A percentile compares a stretch with the other conserved stretches of the same genome.
phyloP scores from a whole-genome alignment of 2,888 invertebrate genomes.

The Branchipolynoe longqiensis region DNA sequence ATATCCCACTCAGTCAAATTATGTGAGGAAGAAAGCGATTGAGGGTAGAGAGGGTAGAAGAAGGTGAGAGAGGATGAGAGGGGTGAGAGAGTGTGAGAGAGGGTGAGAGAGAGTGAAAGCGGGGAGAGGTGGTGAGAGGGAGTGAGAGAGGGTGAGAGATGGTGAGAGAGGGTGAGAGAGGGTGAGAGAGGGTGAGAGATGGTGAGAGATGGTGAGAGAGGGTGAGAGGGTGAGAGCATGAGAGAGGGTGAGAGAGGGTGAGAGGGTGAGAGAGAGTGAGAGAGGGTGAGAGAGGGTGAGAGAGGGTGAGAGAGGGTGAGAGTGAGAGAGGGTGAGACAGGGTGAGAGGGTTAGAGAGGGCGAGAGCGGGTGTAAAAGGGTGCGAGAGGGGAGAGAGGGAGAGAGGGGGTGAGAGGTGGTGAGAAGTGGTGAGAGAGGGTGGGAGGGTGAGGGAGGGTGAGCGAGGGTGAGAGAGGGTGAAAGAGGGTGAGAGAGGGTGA shows the following conservation, averaged over 20 bases:
- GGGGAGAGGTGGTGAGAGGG: too few relatives aligned
- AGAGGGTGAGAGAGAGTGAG: not conserved
- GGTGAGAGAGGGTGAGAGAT: not conserved
- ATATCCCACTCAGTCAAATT: too few relatives aligned
- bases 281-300: constrained; percentile 1
- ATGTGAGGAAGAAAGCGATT: too few relatives aligned
- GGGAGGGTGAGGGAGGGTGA: not conserved
- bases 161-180: too few relatives aligned
- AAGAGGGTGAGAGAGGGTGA: not conserved
- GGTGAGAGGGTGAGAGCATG: not conserved
- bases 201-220: not conserved
- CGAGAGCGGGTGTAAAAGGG: not conserved
- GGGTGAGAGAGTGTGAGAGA: too few relatives aligned
- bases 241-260: not conserved
- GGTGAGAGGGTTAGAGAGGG: not conserved
- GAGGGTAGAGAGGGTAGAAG: too few relatives aligned
- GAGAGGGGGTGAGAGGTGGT: not conserved
- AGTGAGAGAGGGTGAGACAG: not conserved
- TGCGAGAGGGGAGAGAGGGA: not conserved
- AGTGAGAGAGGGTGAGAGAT: too few relatives aligned
- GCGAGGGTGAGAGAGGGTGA: not conserved
- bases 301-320: not conserved
- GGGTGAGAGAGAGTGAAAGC: too few relatives aligned
- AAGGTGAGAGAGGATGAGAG: too few relatives aligned
- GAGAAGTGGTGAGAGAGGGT: not conserved